Conservation (phyloP, 2,797 vertebrate genomes). For the Mallotus villosus region DNA sequence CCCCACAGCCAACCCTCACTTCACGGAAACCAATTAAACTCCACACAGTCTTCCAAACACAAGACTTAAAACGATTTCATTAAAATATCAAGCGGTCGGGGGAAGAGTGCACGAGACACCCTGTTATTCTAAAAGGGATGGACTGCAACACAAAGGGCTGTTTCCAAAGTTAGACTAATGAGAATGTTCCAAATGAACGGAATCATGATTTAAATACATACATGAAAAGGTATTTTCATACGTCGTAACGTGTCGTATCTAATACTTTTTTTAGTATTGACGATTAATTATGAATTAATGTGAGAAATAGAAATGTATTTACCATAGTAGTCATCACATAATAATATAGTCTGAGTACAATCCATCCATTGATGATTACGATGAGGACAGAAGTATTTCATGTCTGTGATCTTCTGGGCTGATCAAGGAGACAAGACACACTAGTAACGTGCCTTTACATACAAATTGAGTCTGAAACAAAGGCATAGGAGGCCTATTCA, state of each 20-base stretch:
- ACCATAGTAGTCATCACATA: too few relatives aligned
- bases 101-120: background rate
- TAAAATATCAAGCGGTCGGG: constrained; percentile 7
- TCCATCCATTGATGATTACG: too few relatives aligned
- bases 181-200: background rate
- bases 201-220: background rate
- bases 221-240: background rate
- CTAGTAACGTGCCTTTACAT: background rate
- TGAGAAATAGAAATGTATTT: too few relatives aligned
- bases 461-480: background rate
- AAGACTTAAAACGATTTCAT: constrained; percentile 17
- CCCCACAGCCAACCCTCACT: constrained; percentile 3
- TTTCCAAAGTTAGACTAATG: background rate
- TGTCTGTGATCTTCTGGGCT: too few relatives aligned
- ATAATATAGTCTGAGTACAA: too few relatives aligned
- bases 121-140: background rate
- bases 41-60: constrained; percentile 1
- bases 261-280: too few relatives aligned
- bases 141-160: background rate
- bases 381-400: too few relatives aligned
- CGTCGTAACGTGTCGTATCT: background rate
- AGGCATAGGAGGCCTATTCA: background rate
- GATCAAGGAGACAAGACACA: background rate
- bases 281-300: too few relatives aligned
- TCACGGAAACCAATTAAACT: constrained; percentile 15